phyloP scores from a whole-genome alignment of 2,113 vertebrate species.

The Antennarius striatus region DNA sequence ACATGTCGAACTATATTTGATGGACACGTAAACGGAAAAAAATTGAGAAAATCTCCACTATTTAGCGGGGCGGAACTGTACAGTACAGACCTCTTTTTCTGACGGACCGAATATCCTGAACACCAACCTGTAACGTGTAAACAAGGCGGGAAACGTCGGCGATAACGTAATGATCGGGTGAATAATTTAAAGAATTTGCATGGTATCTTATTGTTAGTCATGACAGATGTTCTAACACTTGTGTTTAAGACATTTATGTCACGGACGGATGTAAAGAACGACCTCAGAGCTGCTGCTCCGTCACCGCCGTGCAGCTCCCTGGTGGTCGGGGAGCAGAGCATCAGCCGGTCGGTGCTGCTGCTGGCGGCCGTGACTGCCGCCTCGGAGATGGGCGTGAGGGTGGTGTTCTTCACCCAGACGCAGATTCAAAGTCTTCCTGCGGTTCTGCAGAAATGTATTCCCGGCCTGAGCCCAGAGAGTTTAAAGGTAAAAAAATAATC shows the following conservation, averaged over 20 bases:
- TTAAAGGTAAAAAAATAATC: slow-evolving; percentile 68
- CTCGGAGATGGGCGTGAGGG: slow-evolving; percentile 59
- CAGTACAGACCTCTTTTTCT: neutral
- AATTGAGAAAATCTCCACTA: neutral
- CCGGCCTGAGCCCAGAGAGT: slow-evolving; percentile 60
- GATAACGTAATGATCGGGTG: rapidly evolving
- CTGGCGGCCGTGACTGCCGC: slow-evolving; percentile 76
- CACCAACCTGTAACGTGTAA: slow-evolving; percentile 34
- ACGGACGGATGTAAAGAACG: neutral
- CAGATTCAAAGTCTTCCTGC: slow-evolving; percentile 74
- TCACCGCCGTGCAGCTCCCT: slow-evolving; percentile 37
- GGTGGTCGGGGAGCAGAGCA: slow-evolving; percentile 64
- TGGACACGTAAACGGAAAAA: too few species aligned
- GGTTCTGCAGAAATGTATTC: slow-evolving; percentile 58
- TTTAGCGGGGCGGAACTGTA: slow-evolving; percentile 12
- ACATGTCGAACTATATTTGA: too few species aligned
- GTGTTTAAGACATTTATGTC: slow-evolving; percentile 68
- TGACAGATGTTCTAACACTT: slow-evolving; percentile 70
- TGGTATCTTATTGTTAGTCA: neutral
- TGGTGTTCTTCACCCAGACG: slow-evolving; percentile 73
- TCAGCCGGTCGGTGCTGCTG: slow-evolving; percentile 72
- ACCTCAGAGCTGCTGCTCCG: neutral
- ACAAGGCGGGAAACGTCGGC: slow-evolving; percentile 33
- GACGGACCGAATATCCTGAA: slow-evolving; percentile 8
- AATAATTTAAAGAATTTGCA: too few species aligned